Evolutionary conservation across 2,888 invertebrate species (phyloP), one percentile per base, ranked within the genome.

Genomic region (Empis stercorea): DNA sequence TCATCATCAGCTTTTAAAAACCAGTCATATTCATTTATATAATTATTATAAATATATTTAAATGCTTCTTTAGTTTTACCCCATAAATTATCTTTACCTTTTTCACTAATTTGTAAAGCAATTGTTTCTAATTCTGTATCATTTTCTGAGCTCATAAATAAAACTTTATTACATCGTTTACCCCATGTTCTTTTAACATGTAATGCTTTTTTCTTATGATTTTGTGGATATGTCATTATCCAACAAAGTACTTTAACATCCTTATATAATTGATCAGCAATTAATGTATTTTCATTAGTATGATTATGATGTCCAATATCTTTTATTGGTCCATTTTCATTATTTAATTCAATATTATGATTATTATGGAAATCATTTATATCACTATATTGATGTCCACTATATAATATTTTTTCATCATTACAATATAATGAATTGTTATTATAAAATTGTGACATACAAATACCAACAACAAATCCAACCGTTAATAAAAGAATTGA

Each of bases 1-100:
- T 96, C 96, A 69, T 97, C 96, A 61, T 97, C 96, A 13, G 96
- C 95, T 68, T 97, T 97, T 59, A 97, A 72, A 67, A 97, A 96
- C 94, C 94, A 96, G 68, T 96, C 95, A 4, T 85, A 88, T 38
- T 92, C 76, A 54, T 87, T 74, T 36, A 80, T 71, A 64, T 93
- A 81, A 61, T 92, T 73, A 54, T 87, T 76, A 63, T 91, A 87
- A 11, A 89, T 79, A 63, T 92, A 87, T 58, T 81, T 79, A 65
- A 93, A 92, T 0, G 93, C 91, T 54, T 81, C 85, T 64, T 93
- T 92, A 1, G 96, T 96, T 72, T 96, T 97, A 2, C 82, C 88
- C 96, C 97, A 99, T 10, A 96, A 73, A 61, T 82, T 79, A 58
- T 95, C 94, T 10, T 74, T 66, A 0, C 93, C 86, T 3, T 95